Percentiles rank a stretch among this genome's conserved stretches.
phyloP scores from a whole-genome alignment of 2,888 invertebrate genomes.

The Napeogenes sylphis region DNA sequence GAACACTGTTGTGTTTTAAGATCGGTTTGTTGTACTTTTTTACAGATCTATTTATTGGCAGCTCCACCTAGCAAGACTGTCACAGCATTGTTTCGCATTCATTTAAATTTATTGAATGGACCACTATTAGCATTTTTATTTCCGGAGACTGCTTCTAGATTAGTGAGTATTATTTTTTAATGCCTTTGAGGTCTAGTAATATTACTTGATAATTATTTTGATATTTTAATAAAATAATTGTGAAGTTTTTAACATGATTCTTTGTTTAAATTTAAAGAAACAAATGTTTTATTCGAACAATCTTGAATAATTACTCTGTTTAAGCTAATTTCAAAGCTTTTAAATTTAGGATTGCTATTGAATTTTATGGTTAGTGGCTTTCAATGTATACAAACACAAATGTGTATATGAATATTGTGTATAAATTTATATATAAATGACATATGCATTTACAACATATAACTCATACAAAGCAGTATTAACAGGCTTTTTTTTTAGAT shows the following conservation, averaged over 20 bases:
- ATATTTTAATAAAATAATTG: too few species aligned
- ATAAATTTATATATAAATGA: background rate
- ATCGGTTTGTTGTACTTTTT: constrained; percentile 30
- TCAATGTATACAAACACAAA: too few species aligned
- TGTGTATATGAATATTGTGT: too few species aligned
- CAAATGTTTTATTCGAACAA: too few species aligned
- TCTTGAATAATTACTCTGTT: too few species aligned
- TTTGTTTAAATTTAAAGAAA: too few species aligned
- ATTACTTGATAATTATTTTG: too few species aligned
- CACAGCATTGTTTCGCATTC: constrained; percentile 91
- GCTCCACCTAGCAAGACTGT: constrained; percentile 90
- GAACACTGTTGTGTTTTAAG: too few species aligned
- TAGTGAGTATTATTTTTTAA: constrained; percentile 74
- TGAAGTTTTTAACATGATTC: too few species aligned
- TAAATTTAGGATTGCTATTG: too few species aligned
- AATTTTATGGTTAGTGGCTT: too few species aligned
- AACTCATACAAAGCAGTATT: background rate
- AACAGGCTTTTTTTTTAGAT: constrained; percentile 75
- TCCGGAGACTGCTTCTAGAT: constrained; percentile 95
- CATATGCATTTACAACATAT: constrained; percentile 7
- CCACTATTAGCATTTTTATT: constrained; percentile 94
- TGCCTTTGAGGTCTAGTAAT: background rate
- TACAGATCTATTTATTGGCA: constrained; percentile 92
- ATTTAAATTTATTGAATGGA: constrained; percentile 95
- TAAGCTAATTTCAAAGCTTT: too few species aligned